A percentile compares a stretch with the other conserved stretches of the same genome.
Conservation (phyloP, 2,797 vertebrate genomes). For the Sebastes iracundus region DNA sequence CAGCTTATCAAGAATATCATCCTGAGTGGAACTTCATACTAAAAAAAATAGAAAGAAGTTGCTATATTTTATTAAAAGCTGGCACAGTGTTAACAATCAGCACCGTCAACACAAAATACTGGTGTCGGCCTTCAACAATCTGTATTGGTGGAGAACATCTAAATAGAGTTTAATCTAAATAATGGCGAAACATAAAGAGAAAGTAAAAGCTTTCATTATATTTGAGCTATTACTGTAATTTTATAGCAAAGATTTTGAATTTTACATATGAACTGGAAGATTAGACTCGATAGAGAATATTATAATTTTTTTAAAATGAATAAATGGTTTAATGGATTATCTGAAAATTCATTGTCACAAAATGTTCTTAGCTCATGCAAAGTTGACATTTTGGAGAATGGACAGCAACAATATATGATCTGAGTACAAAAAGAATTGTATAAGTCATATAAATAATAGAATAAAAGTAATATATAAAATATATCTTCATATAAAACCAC, state of each 20-base stretch:
- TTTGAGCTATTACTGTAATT: background rate
- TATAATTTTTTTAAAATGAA: background rate
- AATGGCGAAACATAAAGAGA: background rate
- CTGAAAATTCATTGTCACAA: background rate
- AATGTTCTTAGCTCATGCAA: background rate
- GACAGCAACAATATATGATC: background rate
- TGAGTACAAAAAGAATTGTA: background rate
- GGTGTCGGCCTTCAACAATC: too few species aligned
- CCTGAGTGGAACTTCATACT: background rate
- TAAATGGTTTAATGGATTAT: background rate
- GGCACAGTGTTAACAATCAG: background rate
- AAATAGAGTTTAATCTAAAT: background rate
- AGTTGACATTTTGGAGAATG: background rate
- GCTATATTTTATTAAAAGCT: background rate
- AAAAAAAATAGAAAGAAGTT: background rate
- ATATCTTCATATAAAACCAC: background rate
- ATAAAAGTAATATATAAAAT: background rate
- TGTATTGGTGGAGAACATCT: background rate
- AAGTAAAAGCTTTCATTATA: background rate
- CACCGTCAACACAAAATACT: background rate
- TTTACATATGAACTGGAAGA: background rate
- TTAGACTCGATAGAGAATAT: background rate
- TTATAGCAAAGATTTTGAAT: background rate
- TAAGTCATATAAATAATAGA: background rate
- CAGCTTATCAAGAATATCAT: background rate